Evolutionary conservation across 1,140 invertebrate genomes (phyloP).

Genomic region (Chlorops oryzae): DNA sequence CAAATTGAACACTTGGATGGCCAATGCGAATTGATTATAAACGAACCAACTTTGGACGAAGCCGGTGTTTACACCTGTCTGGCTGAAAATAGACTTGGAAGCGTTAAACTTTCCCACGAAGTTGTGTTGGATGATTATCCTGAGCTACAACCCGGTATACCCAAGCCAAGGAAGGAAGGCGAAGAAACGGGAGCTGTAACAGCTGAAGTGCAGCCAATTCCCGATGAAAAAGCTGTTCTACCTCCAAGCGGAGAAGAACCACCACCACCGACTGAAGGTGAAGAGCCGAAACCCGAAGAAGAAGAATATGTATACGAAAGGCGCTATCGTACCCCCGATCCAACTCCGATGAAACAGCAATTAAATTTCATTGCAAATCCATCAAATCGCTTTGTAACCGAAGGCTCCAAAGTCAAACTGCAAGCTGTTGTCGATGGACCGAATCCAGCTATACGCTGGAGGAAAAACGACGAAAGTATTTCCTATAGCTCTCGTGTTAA

Average conservation of each 20-base stretch:
- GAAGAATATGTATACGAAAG: constrained; percentile 40
- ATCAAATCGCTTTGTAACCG: constrained; percentile 44
- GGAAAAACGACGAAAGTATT: constrained; percentile 41
- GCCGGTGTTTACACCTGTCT: constrained; percentile 64
- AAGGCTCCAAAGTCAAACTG: constrained; percentile 43
- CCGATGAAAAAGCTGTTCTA: constrained; percentile 12
- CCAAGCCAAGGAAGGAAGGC: constrained; percentile 18
- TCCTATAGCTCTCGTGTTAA: constrained; percentile 32
- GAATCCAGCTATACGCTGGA: constrained; percentile 39
- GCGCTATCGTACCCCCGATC: constrained; percentile 38
- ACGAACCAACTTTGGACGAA: constrained; percentile 58
- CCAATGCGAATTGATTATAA: constrained; percentile 65
- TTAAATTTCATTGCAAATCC: constrained; percentile 43
- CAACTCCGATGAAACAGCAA: constrained; percentile 40
- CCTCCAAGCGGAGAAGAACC: no score
- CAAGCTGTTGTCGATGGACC: constrained; percentile 42
- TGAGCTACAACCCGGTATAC: no score
- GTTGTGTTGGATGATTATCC: no score
- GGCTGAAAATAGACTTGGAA: constrained; percentile 57
- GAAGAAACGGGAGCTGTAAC: constrained; percentile 6
- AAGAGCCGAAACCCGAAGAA: constrained; percentile 24
- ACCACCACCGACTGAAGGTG: constrained; percentile 27
- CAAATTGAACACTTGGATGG: constrained; percentile 66
- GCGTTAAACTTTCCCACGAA: constrained; percentile 37
- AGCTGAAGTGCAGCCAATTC: constrained; percentile 3